These are phyloP conservation scores for Nannoperca australis DNA, from an alignment of 2,797 vertebrate species.

Conservation along the genomic window DNA sequence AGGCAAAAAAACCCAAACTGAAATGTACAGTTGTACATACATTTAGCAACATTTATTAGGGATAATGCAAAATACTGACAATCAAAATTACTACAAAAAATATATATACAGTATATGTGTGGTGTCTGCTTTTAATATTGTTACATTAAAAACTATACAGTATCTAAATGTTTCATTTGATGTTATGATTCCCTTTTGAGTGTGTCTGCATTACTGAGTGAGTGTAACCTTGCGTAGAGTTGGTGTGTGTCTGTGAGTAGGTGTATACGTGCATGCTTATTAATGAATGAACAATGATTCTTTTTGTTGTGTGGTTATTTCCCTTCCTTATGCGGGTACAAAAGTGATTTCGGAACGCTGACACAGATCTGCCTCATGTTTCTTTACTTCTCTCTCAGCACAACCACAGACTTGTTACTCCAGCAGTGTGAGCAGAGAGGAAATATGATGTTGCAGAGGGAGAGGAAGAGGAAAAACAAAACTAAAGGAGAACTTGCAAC, in stretches of 20 bases:
- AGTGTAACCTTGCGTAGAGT: constrained; percentile 7
- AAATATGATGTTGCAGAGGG: neutral
- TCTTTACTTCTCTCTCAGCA: constrained; percentile 11
- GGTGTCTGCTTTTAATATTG: neutral
- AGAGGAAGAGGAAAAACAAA: neutral
- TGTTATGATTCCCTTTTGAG: neutral
- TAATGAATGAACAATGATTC: constrained; percentile 42
- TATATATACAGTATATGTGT: neutral
- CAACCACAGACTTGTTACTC: constrained; percentile 24
- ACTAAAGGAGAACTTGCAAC: constrained; percentile 19
- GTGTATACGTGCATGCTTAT: neutral
- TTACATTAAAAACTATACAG: neutral
- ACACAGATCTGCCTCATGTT: constrained; percentile 23
- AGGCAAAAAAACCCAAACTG: neutral
- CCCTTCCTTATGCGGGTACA: constrained; percentile 40
- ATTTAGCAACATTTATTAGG: neutral
- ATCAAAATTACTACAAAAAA: neutral
- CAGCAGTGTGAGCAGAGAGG: constrained; percentile 4
- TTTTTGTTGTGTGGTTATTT: constrained; percentile 36
- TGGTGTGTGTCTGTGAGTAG: constrained; percentile 2
- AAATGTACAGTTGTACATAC: neutral
- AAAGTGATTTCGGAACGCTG: constrained; percentile 7
- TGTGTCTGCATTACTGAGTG: constrained; percentile 4
- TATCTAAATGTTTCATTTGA: neutral
- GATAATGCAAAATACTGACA: neutral